Evolutionary conservation across 2,888 invertebrate genomes (phyloP).

Genomic region (Phyto melanocephala): DNA sequence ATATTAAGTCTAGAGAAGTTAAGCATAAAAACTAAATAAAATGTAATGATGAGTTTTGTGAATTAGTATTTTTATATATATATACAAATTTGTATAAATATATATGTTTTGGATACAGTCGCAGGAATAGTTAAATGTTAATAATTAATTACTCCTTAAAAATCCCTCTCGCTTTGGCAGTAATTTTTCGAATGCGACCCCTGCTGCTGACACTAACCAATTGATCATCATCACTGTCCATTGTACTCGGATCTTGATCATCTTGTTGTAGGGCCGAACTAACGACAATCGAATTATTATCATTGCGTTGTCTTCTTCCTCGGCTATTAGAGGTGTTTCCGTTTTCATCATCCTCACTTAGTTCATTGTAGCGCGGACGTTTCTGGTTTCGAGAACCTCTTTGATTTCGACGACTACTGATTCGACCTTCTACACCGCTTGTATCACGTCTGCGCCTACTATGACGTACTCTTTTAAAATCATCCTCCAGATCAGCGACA

Average conservation of each 20-base stretch:
- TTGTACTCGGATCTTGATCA: conserved; percentile 68
- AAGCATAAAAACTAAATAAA: conserved; percentile 63
- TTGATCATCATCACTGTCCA: conserved; percentile 72
- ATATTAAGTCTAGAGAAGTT: conserved; percentile 29
- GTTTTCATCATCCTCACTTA: conserved; percentile 81
- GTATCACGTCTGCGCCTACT: conserved; percentile 31
- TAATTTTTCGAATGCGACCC: conserved; percentile 90
- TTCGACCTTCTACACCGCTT: conserved; percentile 35
- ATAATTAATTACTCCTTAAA: conserved; percentile 75
- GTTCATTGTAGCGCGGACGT: conserved; percentile 82
- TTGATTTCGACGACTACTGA: conserved; percentile 66
- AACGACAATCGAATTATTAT: conserved; percentile 42
- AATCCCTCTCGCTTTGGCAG: conserved; percentile 87
- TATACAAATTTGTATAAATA: conserved; percentile 14
- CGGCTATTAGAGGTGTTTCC: conserved; percentile 63
- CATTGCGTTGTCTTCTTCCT: conserved; percentile 64
- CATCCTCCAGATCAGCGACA: conserved; percentile 72
- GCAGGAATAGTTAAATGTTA: conserved; percentile 35
- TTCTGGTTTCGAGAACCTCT: conserved; percentile 78
- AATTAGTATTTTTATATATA: conserved; percentile 27
- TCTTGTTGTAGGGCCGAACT: conserved; percentile 47
- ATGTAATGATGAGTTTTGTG: conserved; percentile 34
- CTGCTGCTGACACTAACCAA: conserved; percentile 86
- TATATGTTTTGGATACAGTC: conserved; percentile 52
- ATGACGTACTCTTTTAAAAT: conserved; percentile 62